These are phyloP conservation scores for Ophthalmotilapia sp. DNA, from an alignment of 2,113 vertebrate species.

Conservation along the genomic window DNA sequence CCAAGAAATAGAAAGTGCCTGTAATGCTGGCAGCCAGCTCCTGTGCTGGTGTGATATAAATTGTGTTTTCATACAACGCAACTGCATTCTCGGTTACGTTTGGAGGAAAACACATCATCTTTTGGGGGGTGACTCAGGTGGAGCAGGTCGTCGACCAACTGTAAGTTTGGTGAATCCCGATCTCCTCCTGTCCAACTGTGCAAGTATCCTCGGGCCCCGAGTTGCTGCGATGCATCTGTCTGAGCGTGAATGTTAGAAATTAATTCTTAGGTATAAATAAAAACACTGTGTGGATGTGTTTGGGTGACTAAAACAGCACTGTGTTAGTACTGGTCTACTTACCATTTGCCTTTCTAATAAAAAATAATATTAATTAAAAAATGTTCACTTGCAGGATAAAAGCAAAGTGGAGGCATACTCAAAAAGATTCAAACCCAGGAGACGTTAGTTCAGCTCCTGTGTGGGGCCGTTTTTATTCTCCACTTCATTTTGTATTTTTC, in stretches of 20 bases:
- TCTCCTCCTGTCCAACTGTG: background rate
- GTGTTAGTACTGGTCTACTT: background rate
- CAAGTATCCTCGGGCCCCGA: background rate
- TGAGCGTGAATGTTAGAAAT: background rate
- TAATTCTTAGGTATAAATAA: background rate
- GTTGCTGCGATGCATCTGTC: background rate
- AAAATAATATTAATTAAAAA: background rate
- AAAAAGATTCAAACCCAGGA: background rate
- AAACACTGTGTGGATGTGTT: background rate
- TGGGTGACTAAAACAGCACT: background rate
- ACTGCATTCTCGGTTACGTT: background rate
- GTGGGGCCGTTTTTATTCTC: accelerated
- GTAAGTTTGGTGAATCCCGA: background rate
- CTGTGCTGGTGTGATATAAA: background rate
- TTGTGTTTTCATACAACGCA: background rate
- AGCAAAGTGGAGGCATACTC: background rate
- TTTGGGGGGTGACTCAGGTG: background rate
- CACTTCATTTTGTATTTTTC: background rate
- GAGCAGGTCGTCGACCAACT: accelerated
- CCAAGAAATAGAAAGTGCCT: background rate
- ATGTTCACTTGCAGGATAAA: background rate
- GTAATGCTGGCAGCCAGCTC: background rate
- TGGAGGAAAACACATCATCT: background rate
- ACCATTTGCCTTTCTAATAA: background rate
- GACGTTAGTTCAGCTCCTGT: background rate